Evolutionary conservation across 2,797 vertebrate genomes (phyloP).

Genomic region (Acestrorhynchus altus): DNA sequence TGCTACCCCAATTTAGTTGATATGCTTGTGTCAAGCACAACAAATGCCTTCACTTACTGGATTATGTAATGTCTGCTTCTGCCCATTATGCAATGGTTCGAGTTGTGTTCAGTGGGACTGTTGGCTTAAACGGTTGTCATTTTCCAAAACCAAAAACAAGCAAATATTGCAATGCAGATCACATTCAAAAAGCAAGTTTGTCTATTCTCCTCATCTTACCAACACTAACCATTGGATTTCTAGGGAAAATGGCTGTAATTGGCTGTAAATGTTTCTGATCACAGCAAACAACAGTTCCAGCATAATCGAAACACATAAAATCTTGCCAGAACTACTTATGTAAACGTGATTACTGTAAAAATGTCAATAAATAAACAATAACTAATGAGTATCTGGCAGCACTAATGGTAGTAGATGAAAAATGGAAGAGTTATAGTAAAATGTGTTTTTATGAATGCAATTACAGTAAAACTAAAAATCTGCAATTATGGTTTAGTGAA

Average conservation of each 20-base stretch:
- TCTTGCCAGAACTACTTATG: too few species aligned
- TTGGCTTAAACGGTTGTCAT: not conserved
- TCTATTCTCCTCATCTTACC: not conserved
- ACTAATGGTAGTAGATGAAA: not conserved
- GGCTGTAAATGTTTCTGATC: not conserved
- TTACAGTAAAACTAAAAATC: too few species aligned
- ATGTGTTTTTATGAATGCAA: too few species aligned
- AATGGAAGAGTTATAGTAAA: too few species aligned
- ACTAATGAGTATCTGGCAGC: too few species aligned
- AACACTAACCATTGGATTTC: not conserved
- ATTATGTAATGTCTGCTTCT: slow-evolving; percentile 36
- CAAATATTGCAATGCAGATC: not conserved
- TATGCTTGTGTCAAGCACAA: slow-evolving; percentile 13
- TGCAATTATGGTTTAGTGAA: too few species aligned
- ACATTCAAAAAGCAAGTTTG: not conserved
- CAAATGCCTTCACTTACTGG: not conserved
- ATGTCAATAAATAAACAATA: too few species aligned
- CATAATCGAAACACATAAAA: too few species aligned
- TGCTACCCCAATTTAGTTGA: not conserved
- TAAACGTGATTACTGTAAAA: too few species aligned
- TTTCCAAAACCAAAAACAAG: not conserved
- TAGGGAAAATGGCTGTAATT: not conserved
- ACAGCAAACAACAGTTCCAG: too few species aligned
- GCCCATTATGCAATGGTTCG: too few species aligned
- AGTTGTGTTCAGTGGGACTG: slow-evolving; percentile 1